These are phyloP conservation scores for Genyomyrus donnyi DNA, from an alignment of 2,113 vertebrate species.

Conservation along the genomic window DNA sequence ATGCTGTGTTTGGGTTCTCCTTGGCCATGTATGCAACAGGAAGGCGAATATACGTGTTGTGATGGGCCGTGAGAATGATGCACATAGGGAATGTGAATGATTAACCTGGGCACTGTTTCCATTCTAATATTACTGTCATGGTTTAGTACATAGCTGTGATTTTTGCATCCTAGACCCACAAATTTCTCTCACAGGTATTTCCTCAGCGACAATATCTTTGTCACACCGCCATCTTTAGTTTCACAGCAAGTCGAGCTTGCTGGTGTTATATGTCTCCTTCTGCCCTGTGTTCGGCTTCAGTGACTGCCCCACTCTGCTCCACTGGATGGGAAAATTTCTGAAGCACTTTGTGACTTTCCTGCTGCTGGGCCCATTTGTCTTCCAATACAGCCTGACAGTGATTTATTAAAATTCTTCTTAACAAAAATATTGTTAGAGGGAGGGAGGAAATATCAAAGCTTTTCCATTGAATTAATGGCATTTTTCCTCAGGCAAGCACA, in stretches of 20 bases:
- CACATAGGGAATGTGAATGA: neutral
- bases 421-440: neutral
- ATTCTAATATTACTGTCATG: neutral
- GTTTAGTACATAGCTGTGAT: neutral
- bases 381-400: neutral
- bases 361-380: neutral
- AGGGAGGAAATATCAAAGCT: neutral
- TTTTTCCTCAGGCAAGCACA: neutral
- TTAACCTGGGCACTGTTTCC: neutral
- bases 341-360: neutral
- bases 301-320: neutral
- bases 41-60: neutral
- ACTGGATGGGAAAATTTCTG: neutral
- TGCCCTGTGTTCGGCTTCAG: neutral
- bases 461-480: neutral
- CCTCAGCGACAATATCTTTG: neutral
- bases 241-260: neutral
- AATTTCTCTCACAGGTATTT: neutral
- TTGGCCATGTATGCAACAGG: neutral
- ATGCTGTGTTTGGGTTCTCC: neutral
- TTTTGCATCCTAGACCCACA: neutral
- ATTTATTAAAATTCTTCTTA: neutral
- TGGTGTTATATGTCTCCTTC: neutral
- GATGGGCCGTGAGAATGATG: neutral
- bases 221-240: neutral